Base-by-base conservation (phyloP, 2,113 vertebrate genomes). In the Irena cyanogastra region DNA sequence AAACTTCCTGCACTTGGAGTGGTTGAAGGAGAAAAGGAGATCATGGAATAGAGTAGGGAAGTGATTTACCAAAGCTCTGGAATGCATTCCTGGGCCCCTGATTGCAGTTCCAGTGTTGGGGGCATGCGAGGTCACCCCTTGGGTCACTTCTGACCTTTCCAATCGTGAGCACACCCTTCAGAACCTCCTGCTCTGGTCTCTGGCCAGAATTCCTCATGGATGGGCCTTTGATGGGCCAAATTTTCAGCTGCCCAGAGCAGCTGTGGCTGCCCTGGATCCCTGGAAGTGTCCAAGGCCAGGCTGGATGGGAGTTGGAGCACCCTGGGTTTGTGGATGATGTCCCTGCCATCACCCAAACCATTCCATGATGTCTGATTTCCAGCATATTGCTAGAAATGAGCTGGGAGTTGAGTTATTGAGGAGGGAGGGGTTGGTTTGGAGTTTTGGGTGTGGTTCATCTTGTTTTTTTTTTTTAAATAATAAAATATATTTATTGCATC, bases 101-200 rank as follows among this genome's bases (percentile, higher is more conserved):
- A 0, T 1, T 44, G 37, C 41, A 26, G 3, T 27, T 65, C 11
- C 11, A 2, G 24, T 3, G 30, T 0, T 37, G 31, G 30, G 56
- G 15, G 5, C 12, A 1, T 4, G 7, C 13, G 18, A 3, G 52
- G 15, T 31, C 54, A 28, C 21, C 30, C 44, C 16, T 13, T 9
- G 50, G 53, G 20, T 31, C 20, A 7, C 6, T 50, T 9, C 35
- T 23, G 18, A 27, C 66, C 49, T 28, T 31, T 9, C 33, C 8
- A 1, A 9, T 1, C 5, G 28, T 18, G 41, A 39, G 9, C 28
- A 21, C 7, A 3, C 6, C 64, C 54, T 19, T 41, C 54, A 28
- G 49, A 54, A 50, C 49, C 26, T 33, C 39, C 39, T 39, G 52
- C 39, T 68, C 49, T 17, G 59, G 6, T 16, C 35, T 53, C n/a